These are phyloP conservation scores for Rousettus madagascariensis DNA, from an alignment of 2,797 vertebrate genomes.

Conservation along the genomic window DNA sequence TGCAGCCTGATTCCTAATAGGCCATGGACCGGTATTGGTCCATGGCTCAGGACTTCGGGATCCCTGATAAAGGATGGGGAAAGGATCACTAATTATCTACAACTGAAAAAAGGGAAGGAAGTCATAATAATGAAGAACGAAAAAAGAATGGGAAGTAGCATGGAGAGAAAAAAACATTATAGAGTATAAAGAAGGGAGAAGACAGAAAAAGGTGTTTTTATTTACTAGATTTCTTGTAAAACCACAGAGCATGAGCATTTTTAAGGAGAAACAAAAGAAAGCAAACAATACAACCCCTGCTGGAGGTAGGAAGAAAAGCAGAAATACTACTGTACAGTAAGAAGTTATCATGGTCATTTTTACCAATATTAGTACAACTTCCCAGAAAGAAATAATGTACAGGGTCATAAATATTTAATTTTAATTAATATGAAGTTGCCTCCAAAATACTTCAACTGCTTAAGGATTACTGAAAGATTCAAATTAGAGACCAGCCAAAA, in stretches of 20 bases:
- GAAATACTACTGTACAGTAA: background rate
- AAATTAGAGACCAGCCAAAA: background rate
- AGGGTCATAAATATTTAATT: background rate
- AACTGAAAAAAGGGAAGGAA: background rate
- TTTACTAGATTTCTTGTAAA: background rate
- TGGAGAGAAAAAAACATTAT: background rate
- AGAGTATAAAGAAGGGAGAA: background rate
- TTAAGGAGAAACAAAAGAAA: background rate
- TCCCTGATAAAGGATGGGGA: background rate
- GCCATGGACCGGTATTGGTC: no score
- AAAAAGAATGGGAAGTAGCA: background rate
- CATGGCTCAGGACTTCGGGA: no score
- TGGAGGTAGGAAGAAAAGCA: background rate
- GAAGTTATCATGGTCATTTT: background rate
- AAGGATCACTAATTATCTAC: background rate
- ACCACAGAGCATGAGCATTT: background rate
- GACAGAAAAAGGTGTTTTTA: background rate
- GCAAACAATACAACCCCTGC: accelerated
- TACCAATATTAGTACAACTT: background rate
- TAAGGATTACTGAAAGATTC: background rate
- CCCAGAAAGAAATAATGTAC: background rate
- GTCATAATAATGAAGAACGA: background rate
- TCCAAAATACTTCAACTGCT: background rate
- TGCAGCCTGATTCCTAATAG: no score
- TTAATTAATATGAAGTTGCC: background rate